A percentile compares a stretch with the other conserved stretches of the same genome.
Evolutionary conservation across 2,888 invertebrate species (phyloP).

Genomic region (Heliconius ismenius): DNA sequence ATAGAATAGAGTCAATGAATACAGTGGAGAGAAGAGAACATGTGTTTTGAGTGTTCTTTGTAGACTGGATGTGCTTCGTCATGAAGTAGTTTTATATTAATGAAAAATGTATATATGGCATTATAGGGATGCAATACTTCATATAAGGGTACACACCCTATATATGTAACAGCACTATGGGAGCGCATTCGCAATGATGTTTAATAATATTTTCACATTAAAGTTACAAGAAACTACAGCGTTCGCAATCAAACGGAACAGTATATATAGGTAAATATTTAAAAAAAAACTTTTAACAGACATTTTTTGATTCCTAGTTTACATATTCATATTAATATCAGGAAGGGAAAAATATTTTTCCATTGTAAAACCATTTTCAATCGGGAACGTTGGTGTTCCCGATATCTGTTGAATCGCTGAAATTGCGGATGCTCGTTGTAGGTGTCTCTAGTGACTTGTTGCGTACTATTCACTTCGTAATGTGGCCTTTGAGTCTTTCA

Average conservation of each 20-base stretch:
- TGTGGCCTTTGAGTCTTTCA: conserved; percentile 5
- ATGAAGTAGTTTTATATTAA: too few species aligned
- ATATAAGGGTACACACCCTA: too few species aligned
- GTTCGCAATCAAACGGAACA: background rate
- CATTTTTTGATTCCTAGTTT: background rate
- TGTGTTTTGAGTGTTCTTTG: too few species aligned
- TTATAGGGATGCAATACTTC: too few species aligned
- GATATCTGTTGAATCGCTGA: conserved; percentile 19
- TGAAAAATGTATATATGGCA: too few species aligned
- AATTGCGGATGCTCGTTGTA: conserved; percentile 4
- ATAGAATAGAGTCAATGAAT: too few species aligned
- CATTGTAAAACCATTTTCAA: background rate
- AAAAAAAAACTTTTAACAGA: background rate
- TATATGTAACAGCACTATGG: background rate
- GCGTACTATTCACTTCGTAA: conserved; percentile 14
- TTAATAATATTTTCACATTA: background rate
- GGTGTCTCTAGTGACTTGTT: conserved; percentile 20
- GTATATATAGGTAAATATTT: background rate
- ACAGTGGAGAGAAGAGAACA: too few species aligned
- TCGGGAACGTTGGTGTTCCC: background rate
- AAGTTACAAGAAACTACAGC: background rate
- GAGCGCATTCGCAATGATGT: background rate
- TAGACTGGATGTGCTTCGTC: too few species aligned
- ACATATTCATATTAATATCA: background rate
- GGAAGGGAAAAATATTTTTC: background rate